phyloP scores from a whole-genome alignment of 1,140 invertebrate genomes.

The Holotrichia oblita region DNA sequence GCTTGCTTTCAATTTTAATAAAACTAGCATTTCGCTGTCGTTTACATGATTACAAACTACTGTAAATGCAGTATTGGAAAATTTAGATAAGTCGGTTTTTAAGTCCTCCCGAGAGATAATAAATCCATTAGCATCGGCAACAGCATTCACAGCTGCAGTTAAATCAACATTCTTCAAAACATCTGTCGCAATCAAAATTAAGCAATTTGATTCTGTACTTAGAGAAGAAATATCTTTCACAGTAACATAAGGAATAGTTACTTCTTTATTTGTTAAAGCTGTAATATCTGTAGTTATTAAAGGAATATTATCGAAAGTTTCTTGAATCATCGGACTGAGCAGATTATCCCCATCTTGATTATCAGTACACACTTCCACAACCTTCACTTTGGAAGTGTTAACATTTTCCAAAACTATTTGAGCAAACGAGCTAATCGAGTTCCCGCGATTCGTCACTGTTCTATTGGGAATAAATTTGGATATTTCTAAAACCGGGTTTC shows the following conservation, averaged over 20 bases:
- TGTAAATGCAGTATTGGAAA: conserved; percentile 65
- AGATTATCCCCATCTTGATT: neutral
- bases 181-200: neutral
- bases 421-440: conserved; percentile 64
- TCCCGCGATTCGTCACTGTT: conserved; percentile 74
- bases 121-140: conserved; percentile 1
- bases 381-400: neutral
- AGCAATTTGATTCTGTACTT: neutral
- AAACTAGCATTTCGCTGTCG: conserved; percentile 58
- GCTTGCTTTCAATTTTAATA: neutral
- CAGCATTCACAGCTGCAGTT: neutral
- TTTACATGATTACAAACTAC: conserved; percentile 82
- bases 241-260: neutral
- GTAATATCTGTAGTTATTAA: conserved; percentile 13
- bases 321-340: neutral
- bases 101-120: neutral
- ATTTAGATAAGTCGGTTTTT: neutral
- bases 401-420: conserved; percentile 78
- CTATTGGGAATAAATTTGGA: conserved; percentile 79
- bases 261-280: neutral
- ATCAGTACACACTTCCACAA: neutral
- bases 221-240: neutral
- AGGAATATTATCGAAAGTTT: conserved; percentile 13
- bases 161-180: neutral
- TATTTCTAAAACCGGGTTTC: conserved; percentile 70